Evolutionary conservation across 2,888 invertebrate genomes (phyloP), one percentile per base, ranked within the genome.

Genomic region (Apodemia duryi): DNA sequence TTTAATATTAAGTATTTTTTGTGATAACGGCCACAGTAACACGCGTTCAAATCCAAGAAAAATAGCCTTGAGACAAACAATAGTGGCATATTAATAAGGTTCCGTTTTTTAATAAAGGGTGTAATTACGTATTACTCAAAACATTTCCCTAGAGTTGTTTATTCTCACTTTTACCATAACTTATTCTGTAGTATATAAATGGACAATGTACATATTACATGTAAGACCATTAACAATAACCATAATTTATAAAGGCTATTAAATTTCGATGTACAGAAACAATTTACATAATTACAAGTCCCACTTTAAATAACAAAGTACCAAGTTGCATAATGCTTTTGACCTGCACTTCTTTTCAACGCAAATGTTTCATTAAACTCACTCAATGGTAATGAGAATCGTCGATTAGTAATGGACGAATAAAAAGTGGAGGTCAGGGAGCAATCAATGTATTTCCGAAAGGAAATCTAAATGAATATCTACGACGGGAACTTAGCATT

Each of bases 261-360:
- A 57, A 57, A 57, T 57, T 57, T 57, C 57, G 57, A 29, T 13
- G 57, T 32, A 57, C 57, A 21, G 13, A 57, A 57, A 57, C 32
- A 52, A 28, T 57, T 57, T 57, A 57, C 57, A 57, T 57, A 57
- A 57, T 57, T 57, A 29, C 11, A 11, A 32, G 11, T 11, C 32
- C 57, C 11, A 28, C 29, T 57, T 57, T 32, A 32, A 57, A 57
- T 57, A 29, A 57, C 57, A 57, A 57, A 57, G 57, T 57, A 57
- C 11, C 57, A 32, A 52, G 57, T 57, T 57, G 57, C 57, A 57
- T 57, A 57, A 57, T 57, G 57, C 32, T 57, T 57, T 57, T 57
- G 57, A 57, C 57, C 57, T 57, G 57, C 57, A 57, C 57, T 57
- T 57, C 57, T 57, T 57, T 52, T 52, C 52, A 29, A 57, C 57